These are phyloP conservation scores for Toxonevra muliebris DNA, from an alignment of 2,888 invertebrate genomes.

Conservation along the genomic window DNA sequence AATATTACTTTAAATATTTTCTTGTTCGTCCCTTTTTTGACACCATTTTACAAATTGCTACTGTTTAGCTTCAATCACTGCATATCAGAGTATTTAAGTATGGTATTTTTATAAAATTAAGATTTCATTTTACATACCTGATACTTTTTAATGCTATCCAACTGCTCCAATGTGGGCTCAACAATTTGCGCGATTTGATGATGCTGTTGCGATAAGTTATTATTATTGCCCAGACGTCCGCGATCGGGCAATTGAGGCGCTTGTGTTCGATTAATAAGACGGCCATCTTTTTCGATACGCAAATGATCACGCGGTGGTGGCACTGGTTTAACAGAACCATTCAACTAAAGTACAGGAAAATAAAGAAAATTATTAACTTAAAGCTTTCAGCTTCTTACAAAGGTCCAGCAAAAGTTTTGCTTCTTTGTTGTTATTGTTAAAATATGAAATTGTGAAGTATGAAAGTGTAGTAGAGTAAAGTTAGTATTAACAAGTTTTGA, in stretches of 20 bases:
- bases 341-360: constrained; percentile 50
- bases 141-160: constrained; percentile 91
- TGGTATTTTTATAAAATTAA: neutral
- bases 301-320: constrained; percentile 74
- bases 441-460: neutral
- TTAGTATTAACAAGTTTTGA: too few relatives aligned
- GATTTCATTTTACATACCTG: constrained; percentile 72
- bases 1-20: too few relatives aligned
- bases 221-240: constrained; percentile 60
- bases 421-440: constrained; percentile 5
- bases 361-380: neutral
- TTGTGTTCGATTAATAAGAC: constrained; percentile 70
- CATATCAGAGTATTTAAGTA: too few relatives aligned
- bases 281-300: constrained; percentile 71
- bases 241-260: constrained; percentile 70
- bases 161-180: constrained; percentile 84
- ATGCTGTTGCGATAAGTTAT: constrained; percentile 36
- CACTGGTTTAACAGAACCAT: constrained; percentile 64
- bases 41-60: too few relatives aligned
- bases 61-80: too few relatives aligned
- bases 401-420: too few relatives aligned
- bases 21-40: too few relatives aligned
- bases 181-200: constrained; percentile 66
- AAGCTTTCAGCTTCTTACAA: too few relatives aligned
- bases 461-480: neutral